Conservation (phyloP, 2,113 vertebrate genomes). For the Empidonax traillii region DNA sequence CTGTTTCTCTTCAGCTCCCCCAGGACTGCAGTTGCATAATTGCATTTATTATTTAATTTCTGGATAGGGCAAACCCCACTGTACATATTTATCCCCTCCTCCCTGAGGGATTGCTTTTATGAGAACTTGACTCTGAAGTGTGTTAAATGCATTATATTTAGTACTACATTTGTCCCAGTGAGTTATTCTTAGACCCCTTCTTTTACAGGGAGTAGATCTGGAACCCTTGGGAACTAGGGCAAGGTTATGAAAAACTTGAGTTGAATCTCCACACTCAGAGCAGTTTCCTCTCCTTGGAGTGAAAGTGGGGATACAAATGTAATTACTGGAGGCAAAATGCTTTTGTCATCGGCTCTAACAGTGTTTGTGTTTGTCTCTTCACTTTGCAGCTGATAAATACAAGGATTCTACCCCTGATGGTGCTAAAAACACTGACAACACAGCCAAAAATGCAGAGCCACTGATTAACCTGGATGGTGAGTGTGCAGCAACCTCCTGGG, state of each 20-base stretch:
- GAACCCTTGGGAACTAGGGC: conserved; percentile 15
- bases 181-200: conserved; percentile 1
- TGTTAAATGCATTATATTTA: not conserved
- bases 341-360: not conserved
- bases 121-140: not conserved
- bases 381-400: conserved; percentile 90
- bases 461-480: conserved; percentile 92
- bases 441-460: conserved; percentile 83
- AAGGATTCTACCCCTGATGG: conserved; percentile 83
- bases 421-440: conserved; percentile 75
- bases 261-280: not conserved
- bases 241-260: not conserved
- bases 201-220: not conserved
- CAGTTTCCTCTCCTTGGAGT: not conserved
- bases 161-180: not conserved
- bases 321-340: not conserved
- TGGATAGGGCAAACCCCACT: not conserved
- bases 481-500: not conserved
- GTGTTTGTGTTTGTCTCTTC: not conserved
- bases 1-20: not conserved
- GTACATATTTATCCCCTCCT: not conserved
- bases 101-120: not conserved
- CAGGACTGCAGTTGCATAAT: not conserved
- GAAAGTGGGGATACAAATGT: not conserved
- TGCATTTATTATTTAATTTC: not conserved